Conservation (phyloP, 35 echinoderm and acorn worm species). For the Diadema setosum region DNA sequence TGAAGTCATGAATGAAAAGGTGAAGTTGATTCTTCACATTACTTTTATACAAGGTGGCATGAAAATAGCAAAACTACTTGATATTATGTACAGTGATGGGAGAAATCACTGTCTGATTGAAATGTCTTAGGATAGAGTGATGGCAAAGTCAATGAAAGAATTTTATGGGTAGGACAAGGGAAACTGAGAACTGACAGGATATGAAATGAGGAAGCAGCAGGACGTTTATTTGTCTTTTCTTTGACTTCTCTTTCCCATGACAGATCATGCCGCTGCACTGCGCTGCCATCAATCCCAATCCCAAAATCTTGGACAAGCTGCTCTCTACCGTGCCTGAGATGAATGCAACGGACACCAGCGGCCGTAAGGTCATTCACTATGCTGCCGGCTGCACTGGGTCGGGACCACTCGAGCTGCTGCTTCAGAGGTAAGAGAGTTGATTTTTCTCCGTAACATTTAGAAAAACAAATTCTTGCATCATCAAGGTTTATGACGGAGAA, state of each 20-base stretch:
- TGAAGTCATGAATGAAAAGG: no score
- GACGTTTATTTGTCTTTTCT: background rate
- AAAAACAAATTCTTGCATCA: background rate
- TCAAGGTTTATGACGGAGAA: background rate
- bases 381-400: slow-evolving; percentile 73
- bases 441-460: no score
- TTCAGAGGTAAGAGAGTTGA: slow-evolving; percentile 36
- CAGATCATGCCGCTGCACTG: slow-evolving; percentile 73
- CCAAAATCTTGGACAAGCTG: slow-evolving; percentile 66
- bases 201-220: no score
- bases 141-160: no score
- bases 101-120: no score
- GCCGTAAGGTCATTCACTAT: slow-evolving; percentile 64
- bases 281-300: slow-evolving; percentile 88
- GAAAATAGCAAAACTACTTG: no score
- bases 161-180: no score
- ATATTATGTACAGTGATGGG: no score
- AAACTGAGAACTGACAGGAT: no score
- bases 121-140: no score
- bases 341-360: slow-evolving; percentile 33
- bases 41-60: no score
- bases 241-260: background rate
- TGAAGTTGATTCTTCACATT: no score
- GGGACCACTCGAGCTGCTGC: slow-evolving; percentile 64
- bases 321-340: slow-evolving; percentile 40